Conservation (phyloP, 2,113 vertebrate species). For the Corapipo altera region DNA sequence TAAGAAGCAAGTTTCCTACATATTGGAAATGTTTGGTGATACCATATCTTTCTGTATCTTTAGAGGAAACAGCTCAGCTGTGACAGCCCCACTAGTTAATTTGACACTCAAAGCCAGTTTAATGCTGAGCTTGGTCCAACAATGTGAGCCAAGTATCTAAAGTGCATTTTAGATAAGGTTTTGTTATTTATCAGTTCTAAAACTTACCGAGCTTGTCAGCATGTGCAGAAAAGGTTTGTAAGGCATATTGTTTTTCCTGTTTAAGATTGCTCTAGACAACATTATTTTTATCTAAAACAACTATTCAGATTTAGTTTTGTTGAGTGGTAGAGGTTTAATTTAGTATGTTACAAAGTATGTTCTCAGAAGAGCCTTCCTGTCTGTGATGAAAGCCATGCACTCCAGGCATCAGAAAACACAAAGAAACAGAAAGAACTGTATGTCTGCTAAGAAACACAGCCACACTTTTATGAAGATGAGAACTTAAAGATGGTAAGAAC, state of each 20-base stretch:
- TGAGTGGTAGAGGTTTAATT: neutral
- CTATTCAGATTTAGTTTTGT: neutral
- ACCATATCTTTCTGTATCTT: neutral
- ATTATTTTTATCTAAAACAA: neutral
- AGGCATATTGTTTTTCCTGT: neutral
- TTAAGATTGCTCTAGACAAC: conserved; percentile 21
- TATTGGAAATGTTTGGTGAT: neutral
- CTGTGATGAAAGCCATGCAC: fast-evolving
- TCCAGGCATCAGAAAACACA: neutral
- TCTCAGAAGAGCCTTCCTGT: neutral
- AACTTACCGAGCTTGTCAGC: neutral
- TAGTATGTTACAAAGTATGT: neutral
- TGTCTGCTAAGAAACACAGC: neutral
- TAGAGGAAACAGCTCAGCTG: neutral
- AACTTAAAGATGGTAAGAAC: neutral
- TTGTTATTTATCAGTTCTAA: neutral
- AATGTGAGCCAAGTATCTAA: neutral
- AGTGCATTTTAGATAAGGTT: neutral
- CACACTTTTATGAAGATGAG: neutral
- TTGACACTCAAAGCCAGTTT: neutral
- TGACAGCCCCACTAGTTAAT: neutral
- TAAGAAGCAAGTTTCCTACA: neutral
- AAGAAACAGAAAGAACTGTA: neutral
- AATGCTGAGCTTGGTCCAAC: neutral
- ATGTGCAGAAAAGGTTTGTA: neutral